These are phyloP conservation scores for zebrafish (Danio rerio) DNA, from an alignment of 2,113 vertebrate genomes.

Conservation along the genomic window GRCz12tu NC_133190.1:29373001-29373500, in stretches of 20 bases:
- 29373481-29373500: too few species aligned
- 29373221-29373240: neutral
- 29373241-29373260: neutral
- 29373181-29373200: neutral
- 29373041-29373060: constrained; percentile 56
- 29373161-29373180: neutral
- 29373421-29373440: too few species aligned
- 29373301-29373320: too few species aligned
- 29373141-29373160: constrained; percentile 63
- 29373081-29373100: constrained; percentile 74
- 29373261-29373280: too few species aligned
- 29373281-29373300: too few species aligned
- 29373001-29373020: constrained; percentile 77
- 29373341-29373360: too few species aligned
- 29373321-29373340: too few species aligned
- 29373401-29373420: too few species aligned
- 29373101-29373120: constrained; percentile 71
- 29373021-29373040: constrained; percentile 48
- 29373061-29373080: constrained; percentile 65
- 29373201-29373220: neutral
- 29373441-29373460: too few species aligned
- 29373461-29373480: too few species aligned
- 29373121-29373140: constrained; percentile 63
- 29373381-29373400: too few species aligned
- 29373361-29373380: too few species aligned